Conservation (phyloP, 2,797 vertebrate genomes). For the Trichosurus vulpecula region DNA sequence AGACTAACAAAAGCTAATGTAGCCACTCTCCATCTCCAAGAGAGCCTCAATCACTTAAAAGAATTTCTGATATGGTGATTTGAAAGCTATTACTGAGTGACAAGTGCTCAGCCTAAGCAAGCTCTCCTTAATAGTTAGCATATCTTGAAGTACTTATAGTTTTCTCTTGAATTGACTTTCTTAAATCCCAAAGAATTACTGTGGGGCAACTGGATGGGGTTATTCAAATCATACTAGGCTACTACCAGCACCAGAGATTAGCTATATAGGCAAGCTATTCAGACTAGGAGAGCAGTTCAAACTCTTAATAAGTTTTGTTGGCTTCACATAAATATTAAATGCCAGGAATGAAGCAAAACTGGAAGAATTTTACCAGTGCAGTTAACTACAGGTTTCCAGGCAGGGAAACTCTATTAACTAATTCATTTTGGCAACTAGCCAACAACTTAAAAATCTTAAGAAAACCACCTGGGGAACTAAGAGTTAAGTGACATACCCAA, state of each 20-base stretch:
- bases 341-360: background rate
- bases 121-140: background rate
- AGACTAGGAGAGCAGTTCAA: background rate
- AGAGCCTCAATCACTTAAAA: background rate
- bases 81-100: background rate
- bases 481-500: background rate
- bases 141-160: background rate
- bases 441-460: background rate
- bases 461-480: background rate
- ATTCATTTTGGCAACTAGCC: background rate
- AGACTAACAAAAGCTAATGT: background rate
- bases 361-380: no score
- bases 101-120: background rate
- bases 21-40: background rate
- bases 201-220: background rate
- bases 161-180: background rate
- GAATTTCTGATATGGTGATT: background rate
- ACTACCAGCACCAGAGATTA: background rate
- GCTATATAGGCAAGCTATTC: background rate
- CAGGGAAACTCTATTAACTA: background rate
- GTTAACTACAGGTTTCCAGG: background rate
- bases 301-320: background rate
- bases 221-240: background rate
- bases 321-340: background rate
- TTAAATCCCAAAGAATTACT: background rate